These are phyloP conservation scores for Zaprionus vittiger DNA, from an alignment of 1,140 invertebrate species.

Conservation along the genomic window DNA sequence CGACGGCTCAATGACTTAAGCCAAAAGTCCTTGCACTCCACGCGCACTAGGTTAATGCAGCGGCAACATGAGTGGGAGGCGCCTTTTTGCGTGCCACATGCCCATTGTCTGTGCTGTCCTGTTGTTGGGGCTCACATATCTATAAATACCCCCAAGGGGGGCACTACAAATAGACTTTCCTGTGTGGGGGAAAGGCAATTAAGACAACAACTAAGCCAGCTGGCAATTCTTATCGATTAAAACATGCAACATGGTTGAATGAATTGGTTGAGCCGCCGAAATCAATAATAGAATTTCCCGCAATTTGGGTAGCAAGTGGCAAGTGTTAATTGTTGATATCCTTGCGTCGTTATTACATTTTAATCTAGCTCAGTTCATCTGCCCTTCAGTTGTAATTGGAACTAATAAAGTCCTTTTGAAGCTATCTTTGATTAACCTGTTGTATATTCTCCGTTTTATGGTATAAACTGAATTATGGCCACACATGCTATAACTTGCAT, in stretches of 20 bases:
- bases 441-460: background rate
- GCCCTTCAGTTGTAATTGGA: background rate
- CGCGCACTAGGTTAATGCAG: constrained; percentile 73
- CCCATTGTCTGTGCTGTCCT: background rate
- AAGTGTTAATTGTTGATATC: background rate
- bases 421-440: background rate
- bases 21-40: constrained; percentile 69
- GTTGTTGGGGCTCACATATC: constrained; percentile 9
- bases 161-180: background rate
- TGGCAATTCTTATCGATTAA: constrained; percentile 1
- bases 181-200: background rate
- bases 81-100: constrained; percentile 20
- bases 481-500: no score
- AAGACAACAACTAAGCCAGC: constrained; percentile 1
- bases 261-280: background rate
- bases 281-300: background rate
- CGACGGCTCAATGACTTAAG: background rate
- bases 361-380: background rate
- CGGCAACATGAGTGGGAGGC: no score
- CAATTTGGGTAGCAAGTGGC: background rate
- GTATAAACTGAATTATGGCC: background rate
- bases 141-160: background rate
- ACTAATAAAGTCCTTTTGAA: no score
- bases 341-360: background rate
- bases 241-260: background rate